Conservation (phyloP, 2,113 vertebrate genomes). For the Stegostoma tigrinum region DNA sequence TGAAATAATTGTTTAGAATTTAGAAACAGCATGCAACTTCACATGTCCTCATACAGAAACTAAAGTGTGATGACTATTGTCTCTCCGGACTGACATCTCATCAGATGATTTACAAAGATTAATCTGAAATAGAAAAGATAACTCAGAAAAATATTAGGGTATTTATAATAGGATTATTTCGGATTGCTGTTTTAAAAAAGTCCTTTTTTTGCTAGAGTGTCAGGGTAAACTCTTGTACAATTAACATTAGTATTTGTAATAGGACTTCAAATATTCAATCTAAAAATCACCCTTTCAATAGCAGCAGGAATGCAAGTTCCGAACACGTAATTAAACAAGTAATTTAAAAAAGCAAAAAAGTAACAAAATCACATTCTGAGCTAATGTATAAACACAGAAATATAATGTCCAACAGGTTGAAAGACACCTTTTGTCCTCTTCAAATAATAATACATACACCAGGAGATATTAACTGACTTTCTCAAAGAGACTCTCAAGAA, state of each 20-base stretch:
- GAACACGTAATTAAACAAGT: neutral
- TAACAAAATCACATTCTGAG: neutral
- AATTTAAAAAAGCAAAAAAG: neutral
- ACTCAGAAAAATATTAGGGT: neutral
- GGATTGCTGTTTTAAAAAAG: neutral
- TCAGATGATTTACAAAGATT: neutral
- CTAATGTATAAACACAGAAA: neutral
- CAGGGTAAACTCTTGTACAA: neutral
- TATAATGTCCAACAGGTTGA: neutral
- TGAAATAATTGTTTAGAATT: neutral
- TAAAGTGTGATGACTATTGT: neutral
- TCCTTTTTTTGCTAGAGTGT: neutral
- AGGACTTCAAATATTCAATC: neutral
- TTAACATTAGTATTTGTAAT: neutral
- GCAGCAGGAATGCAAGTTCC: neutral
- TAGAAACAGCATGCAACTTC: neutral
- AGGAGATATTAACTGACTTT: neutral
- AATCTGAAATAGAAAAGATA: neutral
- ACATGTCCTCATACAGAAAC: neutral
- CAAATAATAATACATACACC: neutral
- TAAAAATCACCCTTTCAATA: neutral
- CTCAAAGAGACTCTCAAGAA: neutral
- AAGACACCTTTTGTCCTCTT: neutral
- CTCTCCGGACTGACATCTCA: neutral
- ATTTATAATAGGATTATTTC: neutral